A percentile compares a stretch with the other conserved stretches of the same genome.
Conservation (phyloP, 2,888 invertebrate genomes). For the Gisinianus flammeolus region DNA sequence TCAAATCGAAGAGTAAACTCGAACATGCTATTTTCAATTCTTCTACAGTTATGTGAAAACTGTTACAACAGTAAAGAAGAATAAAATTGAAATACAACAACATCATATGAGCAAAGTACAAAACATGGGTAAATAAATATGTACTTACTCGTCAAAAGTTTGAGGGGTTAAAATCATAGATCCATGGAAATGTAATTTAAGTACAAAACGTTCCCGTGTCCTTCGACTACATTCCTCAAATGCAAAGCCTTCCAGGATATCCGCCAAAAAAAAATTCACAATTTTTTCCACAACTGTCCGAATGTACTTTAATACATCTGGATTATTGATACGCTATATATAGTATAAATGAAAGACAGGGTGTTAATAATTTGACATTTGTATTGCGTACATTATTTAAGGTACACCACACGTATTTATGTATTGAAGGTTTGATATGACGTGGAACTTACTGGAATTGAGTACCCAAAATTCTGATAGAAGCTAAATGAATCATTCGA, state of each 20-base stretch:
- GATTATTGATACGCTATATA: background rate
- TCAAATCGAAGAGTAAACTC: conserved; percentile 3
- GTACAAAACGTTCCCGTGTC: background rate
- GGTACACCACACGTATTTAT: background rate
- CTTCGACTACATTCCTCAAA: background rate
- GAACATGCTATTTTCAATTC: background rate
- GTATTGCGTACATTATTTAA: background rate
- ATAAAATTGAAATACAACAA: background rate
- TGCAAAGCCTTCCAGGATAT: background rate
- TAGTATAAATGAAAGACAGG: background rate
- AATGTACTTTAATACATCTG: background rate
- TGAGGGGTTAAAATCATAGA: background rate
- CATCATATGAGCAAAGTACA: background rate
- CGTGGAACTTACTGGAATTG: background rate
- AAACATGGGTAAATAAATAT: background rate
- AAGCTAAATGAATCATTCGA: background rate
- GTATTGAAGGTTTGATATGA: background rate
- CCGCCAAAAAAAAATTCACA: background rate
- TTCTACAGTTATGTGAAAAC: background rate
- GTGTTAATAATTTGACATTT: background rate
- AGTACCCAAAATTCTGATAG: background rate
- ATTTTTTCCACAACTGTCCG: background rate
- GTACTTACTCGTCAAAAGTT: conserved; percentile 1
- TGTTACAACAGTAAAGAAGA: background rate
- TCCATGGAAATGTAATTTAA: background rate